These are phyloP conservation scores for Lophius piscatorius DNA, from an alignment of 2,113 vertebrate species.

Conservation along the genomic window DNA sequence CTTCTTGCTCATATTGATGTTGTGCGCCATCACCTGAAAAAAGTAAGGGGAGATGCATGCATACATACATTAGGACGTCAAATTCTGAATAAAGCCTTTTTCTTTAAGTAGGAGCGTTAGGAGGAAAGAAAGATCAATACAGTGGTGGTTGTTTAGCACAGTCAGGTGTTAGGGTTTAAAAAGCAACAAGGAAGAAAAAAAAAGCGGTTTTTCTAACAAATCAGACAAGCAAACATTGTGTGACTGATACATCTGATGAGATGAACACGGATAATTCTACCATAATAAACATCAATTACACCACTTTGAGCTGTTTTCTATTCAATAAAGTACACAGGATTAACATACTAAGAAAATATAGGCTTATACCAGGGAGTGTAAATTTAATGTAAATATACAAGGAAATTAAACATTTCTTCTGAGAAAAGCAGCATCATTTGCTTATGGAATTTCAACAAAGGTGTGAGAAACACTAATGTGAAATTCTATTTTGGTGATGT, in stretches of 20 bases:
- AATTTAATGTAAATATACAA: too few relatives aligned
- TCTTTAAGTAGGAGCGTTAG: constrained; percentile 18
- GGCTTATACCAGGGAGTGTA: too few relatives aligned
- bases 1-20: not conserved
- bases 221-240: constrained; percentile 26
- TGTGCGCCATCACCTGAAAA: constrained; percentile 3
- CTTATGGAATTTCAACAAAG: too few relatives aligned
- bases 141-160: constrained; percentile 40
- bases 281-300: not conserved
- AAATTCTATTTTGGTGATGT: too few relatives aligned
- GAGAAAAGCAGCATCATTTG: too few relatives aligned
- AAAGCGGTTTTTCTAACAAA: constrained; percentile 36
- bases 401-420: too few relatives aligned
- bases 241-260: constrained; percentile 24
- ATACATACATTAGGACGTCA: constrained; percentile 28
- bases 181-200: constrained; percentile 42
- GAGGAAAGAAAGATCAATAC: constrained; percentile 35
- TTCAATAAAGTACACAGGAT: not conserved
- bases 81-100: constrained; percentile 73
- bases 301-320: not conserved
- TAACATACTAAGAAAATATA: constrained; percentile 1
- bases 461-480: too few relatives aligned
- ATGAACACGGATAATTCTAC: constrained; percentile 17
- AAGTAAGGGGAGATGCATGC: not conserved
- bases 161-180: constrained; percentile 48